These are phyloP conservation scores for Anastrepha ludens DNA, from an alignment of 1,140 invertebrate species.

Conservation along the genomic window DNA sequence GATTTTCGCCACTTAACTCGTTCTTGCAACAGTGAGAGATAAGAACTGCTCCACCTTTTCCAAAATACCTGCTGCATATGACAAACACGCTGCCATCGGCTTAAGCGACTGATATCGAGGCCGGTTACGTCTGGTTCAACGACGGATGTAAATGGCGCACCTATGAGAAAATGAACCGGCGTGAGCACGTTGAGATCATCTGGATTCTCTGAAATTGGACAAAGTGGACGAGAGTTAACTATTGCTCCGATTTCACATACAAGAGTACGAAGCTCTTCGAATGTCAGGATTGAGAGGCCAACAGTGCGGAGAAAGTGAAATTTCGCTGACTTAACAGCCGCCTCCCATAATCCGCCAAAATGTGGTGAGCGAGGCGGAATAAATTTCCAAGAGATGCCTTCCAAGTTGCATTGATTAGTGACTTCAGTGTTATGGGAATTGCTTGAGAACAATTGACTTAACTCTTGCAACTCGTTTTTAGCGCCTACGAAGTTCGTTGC, in stretches of 20 bases:
- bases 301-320: slow-evolving; percentile 41
- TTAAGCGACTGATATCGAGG: slow-evolving; percentile 52
- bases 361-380: slow-evolving; percentile 26
- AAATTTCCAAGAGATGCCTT: slow-evolving; percentile 62
- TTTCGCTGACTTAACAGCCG: slow-evolving; percentile 54
- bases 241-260: slow-evolving; percentile 59
- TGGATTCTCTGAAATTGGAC: background rate
- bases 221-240: slow-evolving; percentile 54
- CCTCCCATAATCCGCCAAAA: slow-evolving; percentile 53
- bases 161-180: slow-evolving; percentile 52
- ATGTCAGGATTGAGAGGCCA: slow-evolving; percentile 23
- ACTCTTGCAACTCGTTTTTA: too few species aligned
- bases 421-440: slow-evolving; percentile 30
- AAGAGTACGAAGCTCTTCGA: slow-evolving; percentile 58
- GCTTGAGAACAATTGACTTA: slow-evolving; percentile 54
- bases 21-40: slow-evolving; percentile 47
- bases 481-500: slow-evolving; percentile 62
- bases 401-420: slow-evolving; percentile 20
- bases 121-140: slow-evolving; percentile 62
- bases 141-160: slow-evolving; percentile 61
- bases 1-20: slow-evolving; percentile 31
- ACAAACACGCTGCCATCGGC: slow-evolving; percentile 35
- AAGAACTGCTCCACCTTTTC: slow-evolving; percentile 42
- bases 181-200: slow-evolving; percentile 52
- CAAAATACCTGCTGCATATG: slow-evolving; percentile 55